Base-by-base conservation (phyloP, 30 jellyfish, hydroid and myxozoan genomes). In the Cassiopea xamachana region DNA sequence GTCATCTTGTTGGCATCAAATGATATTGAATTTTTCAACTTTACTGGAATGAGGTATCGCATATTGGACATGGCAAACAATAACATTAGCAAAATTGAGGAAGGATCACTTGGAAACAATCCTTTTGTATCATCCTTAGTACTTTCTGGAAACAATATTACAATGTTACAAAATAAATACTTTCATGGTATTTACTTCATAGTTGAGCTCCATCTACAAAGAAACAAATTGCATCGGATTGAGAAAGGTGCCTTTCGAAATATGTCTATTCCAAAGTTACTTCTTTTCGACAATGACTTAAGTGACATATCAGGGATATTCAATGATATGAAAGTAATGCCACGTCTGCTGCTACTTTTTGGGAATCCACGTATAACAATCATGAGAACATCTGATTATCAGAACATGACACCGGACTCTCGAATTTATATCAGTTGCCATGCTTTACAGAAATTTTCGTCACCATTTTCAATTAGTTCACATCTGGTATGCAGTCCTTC, bases 401-500 rank as follows among this genome's bases (percentile, higher is more conserved):
- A 76, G 70, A 6, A 47, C 9, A 45, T 76, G 85, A 18, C 27
- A 45, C 17, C 44, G 72, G 71, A 71, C 27, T 76, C 85, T 15
- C 70, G 48, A 19, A 76, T 76, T 9, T 76, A 43, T 45, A 76
- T 76, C 46, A 10, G 61, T 18, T 76, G 85, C 48, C 46, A 2
- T 2, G 48, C 46, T 43, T 59, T 76, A 70, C 27, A 76, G 27
- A 45, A 76, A 3, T 15, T 76, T 76, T 59, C 85, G 1, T 45
- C 48, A 39, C 85, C 62, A 4, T 44, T 76, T 1, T 15, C 7
- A 7, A 7, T 76, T 1, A 76, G 48, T 1, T 44, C 85, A 10
- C 2, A 76, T 45, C 45, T 76, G 9, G 6, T 76, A 2, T 76
- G 85, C 85, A 76, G 85, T 59, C 85, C 85, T 3, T 43, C 71